Evolutionary conservation across 2,113 vertebrate genomes (phyloP), one percentile per base, ranked within the genome.

Genomic region (Cyphomyrus plagiostoma): DNA sequence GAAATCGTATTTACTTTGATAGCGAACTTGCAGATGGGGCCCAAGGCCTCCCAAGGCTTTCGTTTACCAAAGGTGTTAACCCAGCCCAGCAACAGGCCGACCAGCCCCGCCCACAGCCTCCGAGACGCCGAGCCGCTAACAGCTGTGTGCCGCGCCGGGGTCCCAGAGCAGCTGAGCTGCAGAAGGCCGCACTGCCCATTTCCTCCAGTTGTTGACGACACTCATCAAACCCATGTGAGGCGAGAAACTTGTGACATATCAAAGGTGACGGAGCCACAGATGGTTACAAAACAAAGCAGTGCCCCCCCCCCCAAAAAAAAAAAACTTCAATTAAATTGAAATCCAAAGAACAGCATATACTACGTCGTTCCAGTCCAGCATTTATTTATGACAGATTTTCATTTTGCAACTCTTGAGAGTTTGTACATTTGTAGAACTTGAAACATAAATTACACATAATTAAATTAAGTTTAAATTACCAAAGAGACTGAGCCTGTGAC

Each of bases 1-100:
- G 23, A 39, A 45, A 62, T 80, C 35, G 86, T 90, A 87, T 89
- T 53, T 53, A 89, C 88, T 50, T 39, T 49, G 56, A 89, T 89
- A 86, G 91, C 77, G 89, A 90, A 86, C 86, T 39, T 86, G 26
- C 48, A 89, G 53, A 83, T 70, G 62, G 49, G 87, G 83, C 19
- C 86, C 21, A 30, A 50, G 50, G 53, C 52, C 86, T 89, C 89
- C 84, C 58, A 87, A 35, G 85, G 35, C 26, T 84, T 89, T 90
- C 50, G 23, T 66, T 88, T 53, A 49, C 23, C 53, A 49, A 90
- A 48, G 30, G 62, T 82, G 88, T 89, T 83, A 49, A 56, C 66
- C 50, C 85, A 45, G 26, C 49, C 39, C n/a, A 21, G 23, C 23
- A 15, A 70, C 62, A 23, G 21, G 45, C 53, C 56, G 11, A 56